These are phyloP conservation scores for Hymenopus coronatus DNA, from an alignment of 2,888 invertebrate species.

Conservation along the genomic window DNA sequence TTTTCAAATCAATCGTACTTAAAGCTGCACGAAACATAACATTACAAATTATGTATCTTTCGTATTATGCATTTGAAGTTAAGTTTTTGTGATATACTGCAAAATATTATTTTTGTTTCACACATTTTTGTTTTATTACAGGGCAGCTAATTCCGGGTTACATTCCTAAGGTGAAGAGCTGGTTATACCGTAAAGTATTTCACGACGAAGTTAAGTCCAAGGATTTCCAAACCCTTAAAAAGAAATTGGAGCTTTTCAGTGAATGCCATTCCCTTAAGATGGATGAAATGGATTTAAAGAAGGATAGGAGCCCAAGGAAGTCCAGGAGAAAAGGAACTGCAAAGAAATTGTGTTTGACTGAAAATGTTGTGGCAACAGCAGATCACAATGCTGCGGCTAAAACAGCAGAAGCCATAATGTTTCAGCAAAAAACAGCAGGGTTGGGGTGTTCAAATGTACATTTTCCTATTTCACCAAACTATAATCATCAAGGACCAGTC, in stretches of 20 bases:
- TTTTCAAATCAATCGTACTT: too few species aligned
- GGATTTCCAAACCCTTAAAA: constrained; percentile 26
- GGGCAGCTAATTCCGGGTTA: constrained; percentile 25
- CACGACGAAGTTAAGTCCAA: constrained; percentile 36
- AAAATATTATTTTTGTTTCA: neutral
- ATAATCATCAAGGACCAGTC: constrained; percentile 10
- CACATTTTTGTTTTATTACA: neutral
- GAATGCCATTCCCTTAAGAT: constrained; percentile 18
- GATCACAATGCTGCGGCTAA: constrained; percentile 19
- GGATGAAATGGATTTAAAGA: constrained; percentile 13
- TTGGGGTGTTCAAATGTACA: constrained; percentile 20
- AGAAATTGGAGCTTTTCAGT: constrained; percentile 21
- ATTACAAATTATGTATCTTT: too few species aligned
- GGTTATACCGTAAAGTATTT: constrained; percentile 39
- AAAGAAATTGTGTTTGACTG: constrained; percentile 22
- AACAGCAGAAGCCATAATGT: constrained; percentile 17
- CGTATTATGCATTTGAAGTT: too few species aligned
- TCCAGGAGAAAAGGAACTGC: constrained; percentile 30
- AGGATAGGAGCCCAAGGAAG: constrained; percentile 21
- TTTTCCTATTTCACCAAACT: constrained; percentile 25
- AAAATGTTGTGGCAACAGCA: neutral
- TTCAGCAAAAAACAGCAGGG: constrained; percentile 24
- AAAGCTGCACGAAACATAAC: too few species aligned
- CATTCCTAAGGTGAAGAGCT: constrained; percentile 37
- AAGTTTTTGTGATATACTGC: neutral